Base-by-base conservation (phyloP, 2,113 vertebrate species). In the Ageneiosus marmoratus region DNA sequence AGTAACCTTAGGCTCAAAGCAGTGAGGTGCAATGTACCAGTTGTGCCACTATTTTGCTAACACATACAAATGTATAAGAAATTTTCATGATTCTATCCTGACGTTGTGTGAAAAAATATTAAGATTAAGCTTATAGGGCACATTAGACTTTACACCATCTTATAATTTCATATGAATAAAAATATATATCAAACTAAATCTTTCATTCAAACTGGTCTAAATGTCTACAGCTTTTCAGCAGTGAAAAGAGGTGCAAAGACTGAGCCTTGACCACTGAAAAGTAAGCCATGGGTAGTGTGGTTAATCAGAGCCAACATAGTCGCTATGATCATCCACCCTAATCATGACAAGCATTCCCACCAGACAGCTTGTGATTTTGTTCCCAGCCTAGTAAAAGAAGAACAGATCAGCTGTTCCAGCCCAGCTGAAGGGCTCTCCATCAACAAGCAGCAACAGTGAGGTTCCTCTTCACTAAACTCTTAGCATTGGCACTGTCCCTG, bases 391-490 rank as follows among this genome's bases (percentile, higher is more conserved):
- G 32, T 60, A 79, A 79, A 44, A 72, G 27, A 79, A 62, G 53
- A 27, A 84, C 12, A 58, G 82, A 77, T 84, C 76, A 84, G 75
- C 41, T 79, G 70, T 75, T 75, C 1, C 5, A 78, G 50, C n/a
- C 41, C 41, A 79, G 63, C 63, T 84, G 24, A 83, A 77, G 81
- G 48, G 73, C 81, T 67, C 60, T 83, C 50, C 44, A 53, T 67
- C 72, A 24, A 67, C 73, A 83, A 76, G 67, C 48, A 53, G 73
- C 41, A 48, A 67, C 63, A 50, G 44, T 76, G 62, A 46, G 32
- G 37, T 77, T 77, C 48, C 81, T 83, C 81, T 77, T 63, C 48
- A 83, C 73, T 44, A 44, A 56, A 58, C 70, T 41, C 75, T 77
- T 55, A 37, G 58, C n/a, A 8, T 12, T 69, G 74, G 50, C 62